These are phyloP conservation scores for Podarcis siculus DNA, from an alignment of 2,797 vertebrate species.

Conservation along the genomic window DNA sequence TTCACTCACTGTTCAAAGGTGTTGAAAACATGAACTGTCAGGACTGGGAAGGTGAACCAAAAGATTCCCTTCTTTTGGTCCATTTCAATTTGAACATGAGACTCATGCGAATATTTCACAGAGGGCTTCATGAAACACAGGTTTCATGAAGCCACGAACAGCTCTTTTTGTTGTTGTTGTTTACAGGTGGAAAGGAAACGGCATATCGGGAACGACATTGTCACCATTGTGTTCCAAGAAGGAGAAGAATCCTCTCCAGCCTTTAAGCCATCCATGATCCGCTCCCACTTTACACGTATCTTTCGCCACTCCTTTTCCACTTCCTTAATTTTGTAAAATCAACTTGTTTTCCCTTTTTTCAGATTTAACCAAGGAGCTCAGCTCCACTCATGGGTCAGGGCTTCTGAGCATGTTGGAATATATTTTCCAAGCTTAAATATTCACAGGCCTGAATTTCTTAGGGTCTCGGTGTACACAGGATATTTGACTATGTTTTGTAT, in stretches of 20 bases:
- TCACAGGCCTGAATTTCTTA: too few species aligned
- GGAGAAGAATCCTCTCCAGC: constrained; percentile 93
- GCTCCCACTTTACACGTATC: constrained; percentile 99
- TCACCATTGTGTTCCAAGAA: constrained; percentile 98
- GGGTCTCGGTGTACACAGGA: neutral
- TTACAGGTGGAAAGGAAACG: constrained; percentile 96
- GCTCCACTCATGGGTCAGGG: too few species aligned
- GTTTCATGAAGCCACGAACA: neutral
- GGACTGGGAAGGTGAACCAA: too few species aligned
- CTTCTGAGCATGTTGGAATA: neutral
- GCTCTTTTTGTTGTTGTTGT: constrained; percentile 19
- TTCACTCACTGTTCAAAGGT: neutral
- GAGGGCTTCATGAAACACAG: neutral
- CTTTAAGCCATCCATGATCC: constrained; percentile 99
- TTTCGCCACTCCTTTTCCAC: constrained; percentile 59
- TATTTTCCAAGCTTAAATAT: neutral
- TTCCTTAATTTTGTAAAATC: neutral
- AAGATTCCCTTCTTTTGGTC: too few species aligned
- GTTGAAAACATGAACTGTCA: neutral
- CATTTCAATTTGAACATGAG: neutral
- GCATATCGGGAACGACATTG: constrained; percentile 98
- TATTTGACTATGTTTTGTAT: neutral
- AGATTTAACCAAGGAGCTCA: neutral
- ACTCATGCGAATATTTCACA: neutral
- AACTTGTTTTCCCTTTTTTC: neutral